Base-by-base conservation (phyloP, 2,888 invertebrate species). In the Pyrochroa serraticornis region DNA sequence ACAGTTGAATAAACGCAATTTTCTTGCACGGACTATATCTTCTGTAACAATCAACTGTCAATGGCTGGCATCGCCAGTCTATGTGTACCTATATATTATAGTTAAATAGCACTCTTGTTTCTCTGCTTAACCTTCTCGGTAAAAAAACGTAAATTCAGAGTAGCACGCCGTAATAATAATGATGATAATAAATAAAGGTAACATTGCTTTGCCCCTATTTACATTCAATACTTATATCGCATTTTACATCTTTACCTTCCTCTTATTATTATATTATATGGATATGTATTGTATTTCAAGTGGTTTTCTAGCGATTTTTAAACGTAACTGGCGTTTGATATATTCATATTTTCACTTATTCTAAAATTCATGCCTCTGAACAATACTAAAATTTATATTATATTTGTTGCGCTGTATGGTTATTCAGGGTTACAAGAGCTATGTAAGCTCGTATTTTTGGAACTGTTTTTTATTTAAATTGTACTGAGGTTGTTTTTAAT, bases 391-490 rank as follows among this genome's bases (percentile, higher is more conserved):
- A 50, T 58, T 47, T 51, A 52, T 47, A 58, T 57, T 52, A 47
- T 55, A 59, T 60, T 60, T 59, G 54, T 54, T 69, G 64, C 63
- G 64, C 62, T 62, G 46, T 62, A 72, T 75, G 77, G 77, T 83
- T 80, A 82, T 82, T 82, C 81, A 81, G 80, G 81, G 79, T 81
- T 77, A 81, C 82, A 80, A 82, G 83, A 82, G 82, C 83, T 63
- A 63, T 82, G 72, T 74, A 72, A 76, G 78, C 78, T 78, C 78
- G 72, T 78, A 79, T 79, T 79, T 79, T 79, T 79, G 77, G 79
- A 79, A 78, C 77, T 77, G 77, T 78, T 79, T 79, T 79, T 78
- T 76, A 77, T 79, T 79, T 77, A 75, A 78, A 77, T 76, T 78
- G 78, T 78, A 79, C 78, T 77, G 78, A 77, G 76, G 76, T 79